Percentiles rank a stretch among this genome's conserved stretches.
Evolutionary conservation across 2,888 invertebrate genomes (phyloP).

Genomic region (Herminia tarsipennalis): DNA sequence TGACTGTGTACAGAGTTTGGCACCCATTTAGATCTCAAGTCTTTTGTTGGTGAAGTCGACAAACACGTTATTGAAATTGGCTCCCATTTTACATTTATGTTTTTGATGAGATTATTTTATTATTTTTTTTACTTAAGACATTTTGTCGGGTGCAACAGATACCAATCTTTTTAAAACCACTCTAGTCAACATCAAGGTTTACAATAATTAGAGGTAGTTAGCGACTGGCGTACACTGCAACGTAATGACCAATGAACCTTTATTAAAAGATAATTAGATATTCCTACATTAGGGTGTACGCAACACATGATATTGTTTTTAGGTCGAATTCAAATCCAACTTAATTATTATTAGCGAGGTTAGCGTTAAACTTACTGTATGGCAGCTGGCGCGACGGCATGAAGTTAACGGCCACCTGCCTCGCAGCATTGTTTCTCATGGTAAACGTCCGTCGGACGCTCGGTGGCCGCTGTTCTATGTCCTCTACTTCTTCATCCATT

Average conservation of each 20-base stretch:
- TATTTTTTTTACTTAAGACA: too few relatives aligned
- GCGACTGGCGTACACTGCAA: slow-evolving; percentile 34
- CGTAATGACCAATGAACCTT: slow-evolving; percentile 30
- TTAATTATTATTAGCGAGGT: not conserved
- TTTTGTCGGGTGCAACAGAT: too few relatives aligned
- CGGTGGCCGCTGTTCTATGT: slow-evolving; percentile 52
- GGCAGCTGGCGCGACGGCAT: slow-evolving; percentile 78
- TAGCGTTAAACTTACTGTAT: slow-evolving; percentile 62
- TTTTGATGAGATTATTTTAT: too few relatives aligned
- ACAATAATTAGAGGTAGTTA: slow-evolving; percentile 57
- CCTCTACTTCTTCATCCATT: slow-evolving; percentile 58
- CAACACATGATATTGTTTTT: too few relatives aligned
- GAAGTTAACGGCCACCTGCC: slow-evolving; percentile 78
- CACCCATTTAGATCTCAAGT: too few relatives aligned
- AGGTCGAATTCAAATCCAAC: too few relatives aligned
- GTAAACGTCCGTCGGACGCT: slow-evolving; percentile 61
- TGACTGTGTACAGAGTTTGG: too few relatives aligned
- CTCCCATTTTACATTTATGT: too few relatives aligned
- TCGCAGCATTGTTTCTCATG: slow-evolving; percentile 63
- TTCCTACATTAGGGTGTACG: too few relatives aligned
- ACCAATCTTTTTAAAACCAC: too few relatives aligned
- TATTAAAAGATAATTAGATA: slow-evolving; percentile 37
- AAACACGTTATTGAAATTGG: too few relatives aligned
- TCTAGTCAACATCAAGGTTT: slow-evolving; percentile 14
- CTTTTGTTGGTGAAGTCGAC: too few relatives aligned